A percentile compares a stretch with the other conserved stretches of the same genome.
These are phyloP conservation scores for Microplitis mediator DNA, from an alignment of 1,140 invertebrate genomes.

Conservation along the genomic window DNA sequence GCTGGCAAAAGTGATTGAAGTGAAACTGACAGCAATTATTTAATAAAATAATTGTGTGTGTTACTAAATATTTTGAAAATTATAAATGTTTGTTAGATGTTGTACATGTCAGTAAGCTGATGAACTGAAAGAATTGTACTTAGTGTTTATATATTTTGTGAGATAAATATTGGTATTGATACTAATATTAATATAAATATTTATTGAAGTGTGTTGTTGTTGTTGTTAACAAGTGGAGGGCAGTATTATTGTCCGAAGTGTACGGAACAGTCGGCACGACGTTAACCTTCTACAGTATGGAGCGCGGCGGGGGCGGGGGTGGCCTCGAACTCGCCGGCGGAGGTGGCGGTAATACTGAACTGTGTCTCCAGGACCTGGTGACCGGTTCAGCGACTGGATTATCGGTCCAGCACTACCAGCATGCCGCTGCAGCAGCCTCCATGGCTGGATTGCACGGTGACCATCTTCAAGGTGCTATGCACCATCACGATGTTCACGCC, in stretches of 20 bases:
- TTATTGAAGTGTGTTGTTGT: background rate
- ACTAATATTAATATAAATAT: background rate
- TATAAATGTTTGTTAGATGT: too few relatives aligned
- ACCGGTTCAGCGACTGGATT: conserved; percentile 54
- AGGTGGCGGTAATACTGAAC: conserved; percentile 68
- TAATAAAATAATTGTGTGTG: too few relatives aligned
- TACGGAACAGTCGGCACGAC: conserved; percentile 55
- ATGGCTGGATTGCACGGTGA: conserved; percentile 68
- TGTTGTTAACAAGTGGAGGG: too few relatives aligned
- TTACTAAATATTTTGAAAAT: too few relatives aligned
- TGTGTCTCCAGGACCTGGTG: conserved; percentile 77
- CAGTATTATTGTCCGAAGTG: conserved; percentile 11
- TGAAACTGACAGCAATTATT: too few relatives aligned
- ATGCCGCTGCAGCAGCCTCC: conserved; percentile 68
- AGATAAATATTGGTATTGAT: background rate
- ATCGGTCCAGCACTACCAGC: conserved; percentile 66
- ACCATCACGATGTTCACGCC: conserved; percentile 68
- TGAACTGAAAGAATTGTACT: too few relatives aligned
- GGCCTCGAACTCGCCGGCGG: conserved; percentile 63
- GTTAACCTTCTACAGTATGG: conserved; percentile 62
- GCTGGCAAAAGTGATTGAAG: too few relatives aligned
- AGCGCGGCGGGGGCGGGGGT: conserved; percentile 59
- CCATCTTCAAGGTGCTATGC: conserved; percentile 58
- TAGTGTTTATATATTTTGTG: background rate
- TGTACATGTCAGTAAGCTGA: too few relatives aligned